Conservation (phyloP, 2,888 invertebrate genomes). For the Platerodrilus igneus region DNA sequence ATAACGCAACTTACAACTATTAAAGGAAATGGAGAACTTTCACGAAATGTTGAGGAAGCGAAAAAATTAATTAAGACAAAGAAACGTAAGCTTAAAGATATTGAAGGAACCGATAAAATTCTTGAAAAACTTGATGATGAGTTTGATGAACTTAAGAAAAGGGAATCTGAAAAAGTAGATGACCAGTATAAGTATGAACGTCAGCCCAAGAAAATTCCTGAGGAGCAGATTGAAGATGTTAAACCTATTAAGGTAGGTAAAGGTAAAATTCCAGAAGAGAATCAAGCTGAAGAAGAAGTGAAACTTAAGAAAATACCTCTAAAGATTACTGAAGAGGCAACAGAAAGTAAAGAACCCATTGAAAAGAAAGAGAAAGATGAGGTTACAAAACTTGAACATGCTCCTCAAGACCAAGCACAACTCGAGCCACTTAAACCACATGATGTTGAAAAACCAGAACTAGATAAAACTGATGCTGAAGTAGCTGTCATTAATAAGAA, state of each 20-base stretch:
- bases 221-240: no score
- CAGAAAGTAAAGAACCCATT: slow-evolving; percentile 35
- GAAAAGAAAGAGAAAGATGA: slow-evolving; percentile 43
- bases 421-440: slow-evolving; percentile 43
- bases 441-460: slow-evolving; percentile 42
- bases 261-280: slow-evolving; percentile 48
- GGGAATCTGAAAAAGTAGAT: slow-evolving; percentile 38
- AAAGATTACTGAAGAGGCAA: slow-evolving; percentile 12
- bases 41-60: slow-evolving; percentile 62
- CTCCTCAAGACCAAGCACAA: slow-evolving; percentile 41
- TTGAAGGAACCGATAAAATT: slow-evolving; percentile 53
- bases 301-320: no score
- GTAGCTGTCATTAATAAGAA: no score
- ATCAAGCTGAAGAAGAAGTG: slow-evolving; percentile 42
- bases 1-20: slow-evolving; percentile 48
- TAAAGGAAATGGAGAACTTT: slow-evolving; percentile 63
- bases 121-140: slow-evolving; percentile 38
- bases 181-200: slow-evolving; percentile 34
- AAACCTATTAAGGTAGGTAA: slow-evolving; percentile 41
- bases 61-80: slow-evolving; percentile 55
- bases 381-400: slow-evolving; percentile 40
- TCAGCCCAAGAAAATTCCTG: slow-evolving; percentile 30
- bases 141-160: slow-evolving; percentile 46
- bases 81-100: slow-evolving; percentile 46
- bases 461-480: slow-evolving; percentile 12